These are phyloP conservation scores for Manduca sexta DNA, from an alignment of 1,140 invertebrate genomes.

Conservation along the genomic window DNA sequence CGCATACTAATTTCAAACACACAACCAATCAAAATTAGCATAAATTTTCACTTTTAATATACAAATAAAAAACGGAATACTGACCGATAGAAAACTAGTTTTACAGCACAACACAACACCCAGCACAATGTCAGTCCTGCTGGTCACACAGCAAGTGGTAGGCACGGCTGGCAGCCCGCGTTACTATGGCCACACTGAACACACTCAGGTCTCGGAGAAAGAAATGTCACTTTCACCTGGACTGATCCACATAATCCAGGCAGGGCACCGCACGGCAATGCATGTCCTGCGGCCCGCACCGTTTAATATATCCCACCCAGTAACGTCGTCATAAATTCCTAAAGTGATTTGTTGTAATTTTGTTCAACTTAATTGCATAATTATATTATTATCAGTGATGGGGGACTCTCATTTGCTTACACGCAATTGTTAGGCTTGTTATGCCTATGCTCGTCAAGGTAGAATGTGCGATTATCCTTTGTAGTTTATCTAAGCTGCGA, in stretches of 20 bases:
- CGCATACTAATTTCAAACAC: neutral
- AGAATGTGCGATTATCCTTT: too few relatives aligned
- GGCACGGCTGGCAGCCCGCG: constrained; percentile 29
- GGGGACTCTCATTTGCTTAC: constrained; percentile 29
- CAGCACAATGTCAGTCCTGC: neutral
- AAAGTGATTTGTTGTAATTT: constrained; percentile 43
- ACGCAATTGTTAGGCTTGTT: neutral
- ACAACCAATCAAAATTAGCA: neutral
- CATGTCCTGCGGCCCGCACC: constrained; percentile 31
- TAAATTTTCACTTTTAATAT: neutral
- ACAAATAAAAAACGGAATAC: constrained; percentile 1
- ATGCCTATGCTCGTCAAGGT: too few relatives aligned
- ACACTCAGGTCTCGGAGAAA: constrained; percentile 29
- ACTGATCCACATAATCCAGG: constrained; percentile 52
- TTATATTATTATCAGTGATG: constrained; percentile 55
- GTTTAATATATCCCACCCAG: constrained; percentile 37
- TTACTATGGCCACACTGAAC: constrained; percentile 26
- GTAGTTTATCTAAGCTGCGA: too few relatives aligned
- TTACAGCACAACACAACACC: constrained; percentile 7
- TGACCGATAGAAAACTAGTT: constrained; percentile 2
- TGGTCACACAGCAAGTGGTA: neutral
- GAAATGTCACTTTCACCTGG: constrained; percentile 58
- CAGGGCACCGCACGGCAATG: constrained; percentile 35
- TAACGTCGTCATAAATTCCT: constrained; percentile 49
- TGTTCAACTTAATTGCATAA: constrained; percentile 44